These are phyloP conservation scores for Anagrus nilaparvatae DNA, from an alignment of 1,140 invertebrate genomes.

Conservation along the genomic window DNA sequence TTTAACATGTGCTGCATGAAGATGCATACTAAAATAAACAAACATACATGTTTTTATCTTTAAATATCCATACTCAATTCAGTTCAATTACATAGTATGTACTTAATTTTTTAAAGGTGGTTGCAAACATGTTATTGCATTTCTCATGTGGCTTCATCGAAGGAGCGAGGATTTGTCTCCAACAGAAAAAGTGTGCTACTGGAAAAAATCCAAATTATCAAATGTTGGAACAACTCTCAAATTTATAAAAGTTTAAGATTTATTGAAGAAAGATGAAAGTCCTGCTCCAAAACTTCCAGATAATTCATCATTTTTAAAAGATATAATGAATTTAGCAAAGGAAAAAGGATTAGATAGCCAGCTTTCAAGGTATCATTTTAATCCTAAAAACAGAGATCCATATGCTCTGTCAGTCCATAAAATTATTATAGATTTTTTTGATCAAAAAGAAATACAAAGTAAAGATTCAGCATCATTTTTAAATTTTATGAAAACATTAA, in stretches of 20 bases:
- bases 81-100: too few species aligned
- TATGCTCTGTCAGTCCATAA: conserved; percentile 4
- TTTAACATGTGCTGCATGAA: too few species aligned
- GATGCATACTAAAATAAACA: too few species aligned
- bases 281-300: conserved; percentile 4
- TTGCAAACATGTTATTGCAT: conserved; percentile 21
- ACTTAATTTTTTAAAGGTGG: conserved; percentile 16
- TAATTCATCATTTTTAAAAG: conserved; percentile 12
- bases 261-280: conserved; percentile 14
- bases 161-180: conserved; percentile 23
- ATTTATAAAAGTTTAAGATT: conserved; percentile 17
- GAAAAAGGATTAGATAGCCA: conserved; percentile 7
- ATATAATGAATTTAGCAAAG: conserved; percentile 8
- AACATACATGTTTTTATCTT: too few species aligned
- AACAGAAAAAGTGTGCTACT: conserved; percentile 25
- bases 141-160: conserved; percentile 23
- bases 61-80: too few species aligned
- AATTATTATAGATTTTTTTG: conserved; percentile 6
- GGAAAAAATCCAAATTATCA: conserved; percentile 26
- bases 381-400: background rate
- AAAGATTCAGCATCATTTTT: conserved; percentile 13
- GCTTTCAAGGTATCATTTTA: conserved; percentile 12
- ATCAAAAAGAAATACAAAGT: conserved; percentile 12
- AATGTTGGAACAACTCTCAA: conserved; percentile 15
- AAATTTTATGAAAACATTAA: background rate